Conservation (phyloP, 2,888 invertebrate genomes). For the Dusona sp. region DNA sequence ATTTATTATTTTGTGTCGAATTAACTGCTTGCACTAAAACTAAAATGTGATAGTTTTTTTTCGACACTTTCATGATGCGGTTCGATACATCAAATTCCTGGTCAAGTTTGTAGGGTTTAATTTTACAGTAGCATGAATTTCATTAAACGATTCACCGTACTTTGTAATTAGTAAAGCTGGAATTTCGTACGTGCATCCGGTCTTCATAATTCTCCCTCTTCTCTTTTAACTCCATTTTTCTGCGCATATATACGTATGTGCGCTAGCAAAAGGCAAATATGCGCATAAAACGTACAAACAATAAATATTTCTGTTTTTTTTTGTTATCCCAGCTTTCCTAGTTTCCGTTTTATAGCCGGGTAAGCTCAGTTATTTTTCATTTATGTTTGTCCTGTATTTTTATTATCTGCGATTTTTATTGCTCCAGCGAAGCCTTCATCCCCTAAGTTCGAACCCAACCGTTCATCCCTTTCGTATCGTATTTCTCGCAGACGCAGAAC, state of each 20-base stretch:
- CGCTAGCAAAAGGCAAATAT: neutral
- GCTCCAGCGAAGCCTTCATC: neutral
- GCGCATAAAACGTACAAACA: neutral
- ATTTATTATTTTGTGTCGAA: neutral
- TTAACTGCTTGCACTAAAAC: neutral
- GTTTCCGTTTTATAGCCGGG: constrained; percentile 5
- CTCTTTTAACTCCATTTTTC: neutral
- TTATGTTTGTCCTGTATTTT: constrained; percentile 25
- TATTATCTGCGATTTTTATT: constrained; percentile 28
- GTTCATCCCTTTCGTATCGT: constrained; percentile 12
- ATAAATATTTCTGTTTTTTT: neutral
- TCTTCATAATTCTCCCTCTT: neutral
- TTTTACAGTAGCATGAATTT: neutral
- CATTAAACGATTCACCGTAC: constrained; percentile 4
- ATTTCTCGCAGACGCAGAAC: neutral
- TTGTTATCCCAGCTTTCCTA: neutral
- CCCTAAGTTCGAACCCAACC: constrained; percentile 5
- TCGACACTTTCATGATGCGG: neutral
- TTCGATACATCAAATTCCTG: neutral
- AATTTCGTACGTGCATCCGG: neutral
- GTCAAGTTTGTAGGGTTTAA: neutral
- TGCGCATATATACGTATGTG: neutral
- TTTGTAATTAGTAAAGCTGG: neutral
- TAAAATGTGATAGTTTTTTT: neutral
- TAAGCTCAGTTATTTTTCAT: constrained; percentile 14